Evolutionary conservation across 2,113 vertebrate species (phyloP).

Genomic region (Calypte anna): DNA sequence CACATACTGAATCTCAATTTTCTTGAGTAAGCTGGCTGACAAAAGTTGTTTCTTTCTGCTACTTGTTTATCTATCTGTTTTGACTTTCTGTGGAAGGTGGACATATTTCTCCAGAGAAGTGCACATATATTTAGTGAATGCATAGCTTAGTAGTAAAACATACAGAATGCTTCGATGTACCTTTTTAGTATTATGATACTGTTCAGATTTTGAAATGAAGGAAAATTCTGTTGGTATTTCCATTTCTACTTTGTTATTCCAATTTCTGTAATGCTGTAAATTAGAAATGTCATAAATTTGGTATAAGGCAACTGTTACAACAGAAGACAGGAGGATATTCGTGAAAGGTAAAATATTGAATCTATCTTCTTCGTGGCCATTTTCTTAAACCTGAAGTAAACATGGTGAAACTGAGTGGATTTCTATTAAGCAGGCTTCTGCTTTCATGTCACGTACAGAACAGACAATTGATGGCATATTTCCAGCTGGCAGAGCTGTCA

Average conservation of each 20-base stretch:
- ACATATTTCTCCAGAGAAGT: background rate
- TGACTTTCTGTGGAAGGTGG: background rate
- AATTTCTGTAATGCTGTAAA: background rate
- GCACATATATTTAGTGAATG: background rate
- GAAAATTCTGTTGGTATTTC: background rate
- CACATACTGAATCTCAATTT: accelerated
- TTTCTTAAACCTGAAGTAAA: constrained; percentile 38
- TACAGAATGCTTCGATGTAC: background rate
- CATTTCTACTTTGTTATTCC: background rate
- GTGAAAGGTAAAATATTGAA: background rate
- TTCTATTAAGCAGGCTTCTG: constrained; percentile 45
- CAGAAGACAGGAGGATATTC: background rate
- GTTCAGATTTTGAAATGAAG: background rate
- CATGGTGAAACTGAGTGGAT: constrained; percentile 42
- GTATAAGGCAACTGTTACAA: background rate
- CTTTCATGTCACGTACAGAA: constrained; percentile 24
- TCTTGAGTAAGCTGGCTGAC: accelerated
- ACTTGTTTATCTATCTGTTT: background rate
- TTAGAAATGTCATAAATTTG: background rate
- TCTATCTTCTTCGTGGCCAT: background rate
- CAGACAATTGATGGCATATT: constrained; percentile 60
- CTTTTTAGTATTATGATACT: background rate
- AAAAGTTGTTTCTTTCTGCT: background rate
- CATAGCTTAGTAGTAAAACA: background rate
- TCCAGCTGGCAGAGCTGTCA: constrained; percentile 60